Percentiles rank a stretch among this genome's conserved stretches.
phyloP scores from a whole-genome alignment of 2,797 vertebrate species.

The Aulostomus chinensis region DNA sequence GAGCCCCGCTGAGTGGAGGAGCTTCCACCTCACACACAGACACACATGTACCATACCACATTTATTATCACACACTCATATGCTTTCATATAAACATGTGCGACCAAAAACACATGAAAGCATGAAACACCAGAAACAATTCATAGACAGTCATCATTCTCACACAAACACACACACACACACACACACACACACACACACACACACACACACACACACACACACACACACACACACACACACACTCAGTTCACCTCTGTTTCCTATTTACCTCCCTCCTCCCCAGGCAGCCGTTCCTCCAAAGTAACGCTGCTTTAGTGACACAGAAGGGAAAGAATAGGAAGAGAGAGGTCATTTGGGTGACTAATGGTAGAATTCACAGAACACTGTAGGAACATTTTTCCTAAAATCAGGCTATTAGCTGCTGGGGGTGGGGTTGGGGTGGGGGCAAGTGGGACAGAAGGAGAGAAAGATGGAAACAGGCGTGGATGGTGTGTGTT shows the following conservation, averaged over 20 bases:
- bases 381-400: constrained; percentile 96
- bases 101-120: too few relatives aligned
- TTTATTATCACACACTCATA: not conserved
- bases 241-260: constrained; percentile 74
- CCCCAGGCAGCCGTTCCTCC: constrained; percentile 88
- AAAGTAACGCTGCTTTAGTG: constrained; percentile 54
- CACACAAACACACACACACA: constrained; percentile 1
- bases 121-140: too few relatives aligned
- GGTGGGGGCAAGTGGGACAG: too few relatives aligned
- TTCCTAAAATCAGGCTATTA: constrained; percentile 98
- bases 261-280: constrained; percentile 80
- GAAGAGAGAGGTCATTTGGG: constrained; percentile 86
- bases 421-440: constrained; percentile 83
- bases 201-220: constrained; percentile 14
- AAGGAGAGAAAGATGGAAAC: constrained; percentile 51
- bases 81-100: too few relatives aligned
- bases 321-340: constrained; percentile 70
- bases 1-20: constrained; percentile 49
- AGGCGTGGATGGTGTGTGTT: constrained; percentile 49
- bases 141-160: too few relatives aligned
- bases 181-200: not conserved
- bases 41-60: too few relatives aligned
- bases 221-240: not conserved
- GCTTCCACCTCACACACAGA: constrained; percentile 31
- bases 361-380: constrained; percentile 95